Base-by-base conservation (phyloP, 2,888 invertebrate genomes). In the Xestobium rufovillosum region DNA sequence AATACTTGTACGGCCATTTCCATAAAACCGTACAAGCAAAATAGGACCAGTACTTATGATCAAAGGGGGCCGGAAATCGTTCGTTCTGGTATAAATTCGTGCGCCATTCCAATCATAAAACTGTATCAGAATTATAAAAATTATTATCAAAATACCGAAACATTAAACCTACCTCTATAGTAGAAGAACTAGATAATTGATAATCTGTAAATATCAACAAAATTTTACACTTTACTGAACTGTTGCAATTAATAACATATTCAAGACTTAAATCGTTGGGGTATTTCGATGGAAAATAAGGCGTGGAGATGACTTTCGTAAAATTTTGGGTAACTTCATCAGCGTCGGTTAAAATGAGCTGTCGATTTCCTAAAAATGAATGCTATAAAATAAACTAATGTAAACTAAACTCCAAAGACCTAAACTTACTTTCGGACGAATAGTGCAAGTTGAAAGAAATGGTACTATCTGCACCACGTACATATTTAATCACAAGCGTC, bases 61-160 rank as follows among this genome's bases (percentile, higher is more conserved):
- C 11, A 78, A 71, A 2, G 80, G 78, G 0, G 83, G 83, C 3
- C 82, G 72, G 57, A 82, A 82, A 45, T 73, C 67, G 30, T 73
- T 71, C 0, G 81, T 82, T 38, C 75, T 76, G 43, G 74, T 75
- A 46, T 77, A 75, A 48, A 80, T 58, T 49, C 78, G 69, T 59
- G 76, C 74, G 2, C 77, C 76, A 52, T 79, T 78, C 61, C 72
- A 76, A 56, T 81, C 80, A 49, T 77, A 80, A 53, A 81, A 75
- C 76, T 78, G 39, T n/a, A n/a, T n/a, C n/a, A 14, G 56, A 52
- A 36, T 34, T 31, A 39, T 39, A 43, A 43, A 32, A 36, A 9
- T n/a, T n/a, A n/a, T n/a, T n/a, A n/a, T n/a, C n/a, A n/a, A n/a
- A n/a, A n/a, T n/a, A n/a, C n/a, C n/a, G n/a, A n/a, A n/a, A n/a